Conservation (phyloP, 2,113 vertebrate genomes). For the Casuarius casuarius region DNA sequence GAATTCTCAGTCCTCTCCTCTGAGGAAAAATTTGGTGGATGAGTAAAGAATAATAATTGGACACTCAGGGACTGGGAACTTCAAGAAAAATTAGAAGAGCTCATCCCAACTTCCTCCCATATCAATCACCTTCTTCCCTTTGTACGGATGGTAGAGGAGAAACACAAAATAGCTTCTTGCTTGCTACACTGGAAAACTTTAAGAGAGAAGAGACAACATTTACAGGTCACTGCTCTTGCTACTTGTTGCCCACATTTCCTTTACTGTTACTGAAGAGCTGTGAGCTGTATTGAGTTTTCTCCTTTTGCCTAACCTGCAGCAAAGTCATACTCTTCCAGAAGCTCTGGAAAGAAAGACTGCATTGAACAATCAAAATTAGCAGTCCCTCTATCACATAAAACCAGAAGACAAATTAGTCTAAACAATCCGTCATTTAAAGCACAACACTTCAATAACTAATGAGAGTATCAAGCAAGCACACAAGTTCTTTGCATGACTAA, state of each 20-base stretch:
- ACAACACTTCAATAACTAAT: background rate
- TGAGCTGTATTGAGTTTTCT: background rate
- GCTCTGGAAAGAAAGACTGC: background rate
- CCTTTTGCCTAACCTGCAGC: background rate
- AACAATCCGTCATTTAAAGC: background rate
- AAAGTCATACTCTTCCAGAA: background rate
- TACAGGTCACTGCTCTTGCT: background rate
- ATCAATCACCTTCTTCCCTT: background rate
- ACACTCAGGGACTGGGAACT: background rate
- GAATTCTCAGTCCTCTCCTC: background rate
- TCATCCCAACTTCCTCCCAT: background rate
- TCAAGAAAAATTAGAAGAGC: background rate
- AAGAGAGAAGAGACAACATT: background rate
- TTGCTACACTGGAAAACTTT: fast-evolving
- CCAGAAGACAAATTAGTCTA: background rate
- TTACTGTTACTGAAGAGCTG: background rate
- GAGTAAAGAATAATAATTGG: background rate
- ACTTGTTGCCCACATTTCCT: background rate
- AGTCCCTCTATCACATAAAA: fast-evolving
- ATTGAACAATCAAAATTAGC: background rate
- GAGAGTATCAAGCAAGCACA: background rate
- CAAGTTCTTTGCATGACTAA: background rate
- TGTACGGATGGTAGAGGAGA: background rate
- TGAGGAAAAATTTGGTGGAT: background rate
- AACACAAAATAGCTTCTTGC: background rate